Evolutionary conservation across 2,797 vertebrate species (phyloP).

Genomic region (Coranthus polyacanthus): DNA sequence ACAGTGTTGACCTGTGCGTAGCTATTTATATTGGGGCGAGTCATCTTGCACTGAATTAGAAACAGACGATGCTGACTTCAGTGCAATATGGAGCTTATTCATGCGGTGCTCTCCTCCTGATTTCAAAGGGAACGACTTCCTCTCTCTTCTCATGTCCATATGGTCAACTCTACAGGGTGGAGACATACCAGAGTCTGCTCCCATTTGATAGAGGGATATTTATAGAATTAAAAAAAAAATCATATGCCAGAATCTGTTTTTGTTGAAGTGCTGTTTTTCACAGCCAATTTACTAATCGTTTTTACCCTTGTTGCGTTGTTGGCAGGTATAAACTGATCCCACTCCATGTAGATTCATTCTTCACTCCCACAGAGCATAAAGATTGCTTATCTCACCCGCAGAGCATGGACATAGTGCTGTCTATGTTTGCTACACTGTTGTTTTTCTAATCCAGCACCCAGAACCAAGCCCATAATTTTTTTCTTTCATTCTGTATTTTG

Average conservation of each 20-base stretch:
- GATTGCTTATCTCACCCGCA: conserved; percentile 65
- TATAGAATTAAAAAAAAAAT: conserved; percentile 36
- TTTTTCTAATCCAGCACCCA: background rate
- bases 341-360: conserved; percentile 41
- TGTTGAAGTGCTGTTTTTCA: conserved; percentile 2
- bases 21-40: conserved; percentile 40
- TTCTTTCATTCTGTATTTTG: conserved; percentile 15
- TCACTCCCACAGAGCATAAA: conserved; percentile 54
- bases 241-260: conserved; percentile 8
- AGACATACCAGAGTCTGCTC: conserved; percentile 22
- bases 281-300: conserved; percentile 20
- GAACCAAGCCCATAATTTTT: conserved; percentile 39
- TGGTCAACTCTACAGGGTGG: conserved; percentile 65
- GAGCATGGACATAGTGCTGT: conserved; percentile 42
- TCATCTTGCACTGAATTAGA: conserved; percentile 57
- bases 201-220: conserved; percentile 47
- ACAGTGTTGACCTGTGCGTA: conserved; percentile 23
- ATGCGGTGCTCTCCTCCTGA: conserved; percentile 48
- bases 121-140: conserved; percentile 66
- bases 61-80: conserved; percentile 52
- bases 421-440: conserved; percentile 49
- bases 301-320: conserved; percentile 30
- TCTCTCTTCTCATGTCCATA: conserved; percentile 67
- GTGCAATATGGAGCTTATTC: conserved; percentile 63
- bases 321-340: conserved; percentile 32